These are phyloP conservation scores for Cotesia glomerata DNA, from an alignment of 1,140 invertebrate genomes.

Conservation along the genomic window DNA sequence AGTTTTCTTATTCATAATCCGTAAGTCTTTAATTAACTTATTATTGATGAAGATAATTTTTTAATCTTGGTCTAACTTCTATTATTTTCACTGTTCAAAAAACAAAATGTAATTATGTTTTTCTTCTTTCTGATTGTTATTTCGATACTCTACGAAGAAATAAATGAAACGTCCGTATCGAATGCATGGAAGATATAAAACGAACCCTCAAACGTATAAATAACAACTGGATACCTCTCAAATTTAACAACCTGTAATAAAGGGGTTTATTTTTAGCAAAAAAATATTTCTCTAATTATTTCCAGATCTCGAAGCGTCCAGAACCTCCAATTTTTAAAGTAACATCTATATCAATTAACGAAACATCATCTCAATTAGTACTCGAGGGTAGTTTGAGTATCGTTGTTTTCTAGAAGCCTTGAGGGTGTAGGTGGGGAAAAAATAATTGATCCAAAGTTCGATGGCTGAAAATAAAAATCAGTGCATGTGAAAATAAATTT, in stretches of 20 bases:
- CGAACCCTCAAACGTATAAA: too few species aligned
- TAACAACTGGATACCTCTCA: too few species aligned
- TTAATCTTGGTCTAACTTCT: too few species aligned
- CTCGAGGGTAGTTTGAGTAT: slow-evolving; percentile 60
- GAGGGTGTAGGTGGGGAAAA: slow-evolving; percentile 62
- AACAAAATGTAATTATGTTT: too few species aligned
- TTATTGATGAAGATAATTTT: too few species aligned
- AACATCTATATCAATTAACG: slow-evolving; percentile 58
- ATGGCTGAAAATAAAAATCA: slow-evolving; percentile 36
- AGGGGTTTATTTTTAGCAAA: neutral
- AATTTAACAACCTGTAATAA: neutral
- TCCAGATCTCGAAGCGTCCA: slow-evolving; percentile 56
- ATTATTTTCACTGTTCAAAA: too few species aligned
- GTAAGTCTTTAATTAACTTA: too few species aligned
- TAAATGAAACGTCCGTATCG: too few species aligned
- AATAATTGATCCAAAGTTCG: slow-evolving; percentile 55
- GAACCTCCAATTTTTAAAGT: slow-evolving; percentile 62
- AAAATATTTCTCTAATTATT: slow-evolving; percentile 8
- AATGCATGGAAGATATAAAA: too few species aligned
- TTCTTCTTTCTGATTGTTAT: too few species aligned
- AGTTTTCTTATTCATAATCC: too few species aligned
- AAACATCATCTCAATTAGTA: slow-evolving; percentile 55
- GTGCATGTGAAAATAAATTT: slow-evolving; percentile 54
- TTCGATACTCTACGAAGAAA: too few species aligned
- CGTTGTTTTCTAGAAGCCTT: slow-evolving; percentile 57